Evolutionary conservation across 2,113 vertebrate species (phyloP).

Genomic region (Corydoras maculifer): DNA sequence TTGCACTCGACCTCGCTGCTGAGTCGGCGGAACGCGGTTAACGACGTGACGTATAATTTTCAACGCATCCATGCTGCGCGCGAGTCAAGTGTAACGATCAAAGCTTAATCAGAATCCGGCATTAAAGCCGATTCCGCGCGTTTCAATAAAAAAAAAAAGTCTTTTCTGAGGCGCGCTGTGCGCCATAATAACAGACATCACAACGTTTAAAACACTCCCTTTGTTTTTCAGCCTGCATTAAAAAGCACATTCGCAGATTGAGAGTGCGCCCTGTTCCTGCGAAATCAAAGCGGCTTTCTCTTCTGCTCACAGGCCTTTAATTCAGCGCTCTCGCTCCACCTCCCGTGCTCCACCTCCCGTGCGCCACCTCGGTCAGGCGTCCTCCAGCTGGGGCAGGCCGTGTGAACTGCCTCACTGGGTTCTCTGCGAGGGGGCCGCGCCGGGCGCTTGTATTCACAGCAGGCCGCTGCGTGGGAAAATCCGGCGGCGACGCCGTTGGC

Average conservation of each 20-base stretch:
- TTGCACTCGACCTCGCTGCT: conserved; percentile 18
- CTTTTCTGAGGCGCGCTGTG: conserved; percentile 28
- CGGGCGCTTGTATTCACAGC: conserved; percentile 38
- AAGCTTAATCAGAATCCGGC: too few relatives aligned
- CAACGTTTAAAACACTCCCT: conserved; percentile 2
- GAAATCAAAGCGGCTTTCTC: conserved; percentile 46
- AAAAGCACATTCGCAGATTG: neutral
- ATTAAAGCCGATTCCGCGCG: neutral
- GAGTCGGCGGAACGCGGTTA: conserved; percentile 18
- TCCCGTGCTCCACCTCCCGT: conserved; percentile 34
- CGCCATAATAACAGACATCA: conserved; percentile 8
- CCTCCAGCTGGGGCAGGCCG: conserved; percentile 34
- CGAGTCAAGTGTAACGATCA: conserved; percentile 17
- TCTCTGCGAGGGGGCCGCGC: conserved; percentile 30
- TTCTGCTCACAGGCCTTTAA: conserved; percentile 31
- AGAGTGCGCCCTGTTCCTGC: conserved; percentile 24
- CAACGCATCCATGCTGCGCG: conserved; percentile 29
- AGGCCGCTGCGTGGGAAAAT: conserved; percentile 20
- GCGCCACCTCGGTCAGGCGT: conserved; percentile 32
- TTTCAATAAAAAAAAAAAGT: conserved; percentile 28
- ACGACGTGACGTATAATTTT: conserved; percentile 22
- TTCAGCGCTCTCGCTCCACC: conserved; percentile 10
- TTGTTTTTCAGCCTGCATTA: conserved; percentile 14
- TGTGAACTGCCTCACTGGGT: conserved; percentile 44
- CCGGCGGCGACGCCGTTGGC: conserved; percentile 42